A percentile compares a stretch with the other conserved stretches of the same genome.
phyloP scores from a whole-genome alignment of 2,797 vertebrate species.

The Acropternis orthonyx region DNA sequence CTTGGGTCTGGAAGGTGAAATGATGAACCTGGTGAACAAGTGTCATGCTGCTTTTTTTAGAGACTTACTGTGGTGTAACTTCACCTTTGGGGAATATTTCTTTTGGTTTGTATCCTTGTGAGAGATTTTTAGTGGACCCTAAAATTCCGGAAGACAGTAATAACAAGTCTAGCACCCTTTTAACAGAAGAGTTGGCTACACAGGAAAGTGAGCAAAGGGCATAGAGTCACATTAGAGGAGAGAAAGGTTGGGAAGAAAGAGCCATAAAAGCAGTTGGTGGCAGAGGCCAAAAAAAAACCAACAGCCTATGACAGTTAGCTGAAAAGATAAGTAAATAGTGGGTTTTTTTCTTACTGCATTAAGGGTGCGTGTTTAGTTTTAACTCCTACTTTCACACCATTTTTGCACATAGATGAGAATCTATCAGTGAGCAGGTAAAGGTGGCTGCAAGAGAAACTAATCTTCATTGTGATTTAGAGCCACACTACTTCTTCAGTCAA shows the following conservation, averaged over 20 bases:
- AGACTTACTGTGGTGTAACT: background rate
- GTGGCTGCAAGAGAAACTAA: background rate
- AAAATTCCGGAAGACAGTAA: background rate
- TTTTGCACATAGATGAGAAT: background rate
- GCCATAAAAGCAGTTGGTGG: background rate
- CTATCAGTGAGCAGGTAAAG: background rate
- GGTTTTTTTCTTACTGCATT: rapidly evolving
- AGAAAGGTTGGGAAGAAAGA: background rate
- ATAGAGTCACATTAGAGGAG: background rate
- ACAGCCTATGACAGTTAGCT: background rate
- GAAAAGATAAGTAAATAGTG: background rate
- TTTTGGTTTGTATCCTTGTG: background rate
- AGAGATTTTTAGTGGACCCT: background rate
- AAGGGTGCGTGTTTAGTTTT: background rate
- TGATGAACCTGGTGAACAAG: background rate
- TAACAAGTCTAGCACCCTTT: background rate
- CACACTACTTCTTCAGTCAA: background rate
- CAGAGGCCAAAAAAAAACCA: background rate
- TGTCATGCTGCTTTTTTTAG: background rate
- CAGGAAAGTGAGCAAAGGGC: background rate
- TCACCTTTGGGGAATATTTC: background rate
- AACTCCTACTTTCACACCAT: background rate
- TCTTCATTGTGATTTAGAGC: background rate
- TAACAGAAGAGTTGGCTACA: background rate
- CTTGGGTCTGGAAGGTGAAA: background rate